Conservation (phyloP, 2,797 vertebrate genomes). For the Propithecus perrieri region DNA sequence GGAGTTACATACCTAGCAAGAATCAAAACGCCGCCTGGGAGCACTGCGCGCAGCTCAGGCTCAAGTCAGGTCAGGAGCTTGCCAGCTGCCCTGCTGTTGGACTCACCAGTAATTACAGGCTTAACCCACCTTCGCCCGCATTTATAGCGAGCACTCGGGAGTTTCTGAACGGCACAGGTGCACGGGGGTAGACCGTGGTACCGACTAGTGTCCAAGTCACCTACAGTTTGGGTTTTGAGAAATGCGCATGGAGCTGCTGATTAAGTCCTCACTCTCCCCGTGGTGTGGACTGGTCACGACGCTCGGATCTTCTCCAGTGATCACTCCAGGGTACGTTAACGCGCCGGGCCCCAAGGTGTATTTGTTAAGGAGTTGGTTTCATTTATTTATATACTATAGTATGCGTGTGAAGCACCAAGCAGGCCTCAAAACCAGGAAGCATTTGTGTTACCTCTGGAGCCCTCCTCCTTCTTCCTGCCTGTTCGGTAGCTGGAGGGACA, state of each 20-base stretch:
- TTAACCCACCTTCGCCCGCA: neutral
- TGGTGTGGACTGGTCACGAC: rapidly evolving
- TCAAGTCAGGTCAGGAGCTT: neutral
- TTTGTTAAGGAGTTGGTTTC: neutral
- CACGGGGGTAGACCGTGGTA: rapidly evolving
- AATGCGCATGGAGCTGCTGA: neutral
- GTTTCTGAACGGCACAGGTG: rapidly evolving
- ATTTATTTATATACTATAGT: neutral
- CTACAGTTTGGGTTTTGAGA: rapidly evolving
- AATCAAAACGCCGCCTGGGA: neutral
- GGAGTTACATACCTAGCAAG: neutral
- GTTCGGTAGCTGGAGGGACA: neutral
- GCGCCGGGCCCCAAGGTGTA: neutral
- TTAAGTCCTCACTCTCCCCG: neutral
- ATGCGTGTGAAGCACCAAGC: neutral
- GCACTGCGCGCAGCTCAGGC: neutral
- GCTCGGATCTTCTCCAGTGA: neutral
- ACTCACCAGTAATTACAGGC: neutral
- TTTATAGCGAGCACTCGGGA: neutral
- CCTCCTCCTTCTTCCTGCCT: neutral
- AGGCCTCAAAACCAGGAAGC: neutral
- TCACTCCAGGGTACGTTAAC: neutral
- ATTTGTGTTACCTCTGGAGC: neutral
- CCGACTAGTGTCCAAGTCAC: rapidly evolving
- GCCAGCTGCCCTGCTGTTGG: neutral